Evolutionary conservation across 2,113 vertebrate genomes (phyloP).

Genomic region (Bos indicus): DNA sequence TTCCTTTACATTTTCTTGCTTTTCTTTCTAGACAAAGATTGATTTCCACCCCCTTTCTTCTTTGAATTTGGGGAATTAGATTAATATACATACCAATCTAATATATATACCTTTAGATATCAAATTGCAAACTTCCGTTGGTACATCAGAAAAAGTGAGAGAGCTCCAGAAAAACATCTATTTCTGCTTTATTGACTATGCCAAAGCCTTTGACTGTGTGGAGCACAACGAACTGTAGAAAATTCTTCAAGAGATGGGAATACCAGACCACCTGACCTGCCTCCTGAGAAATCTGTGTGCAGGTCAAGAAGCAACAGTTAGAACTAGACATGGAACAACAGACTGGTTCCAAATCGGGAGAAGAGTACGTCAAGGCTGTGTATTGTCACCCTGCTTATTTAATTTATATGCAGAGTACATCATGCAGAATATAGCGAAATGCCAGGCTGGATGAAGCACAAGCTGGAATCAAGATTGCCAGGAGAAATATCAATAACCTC

Average conservation of each 20-base stretch:
- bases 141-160: neutral
- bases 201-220: neutral
- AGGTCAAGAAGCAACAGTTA: neutral
- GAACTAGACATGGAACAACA: neutral
- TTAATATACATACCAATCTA: neutral
- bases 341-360: neutral
- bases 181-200: neutral
- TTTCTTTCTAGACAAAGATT: neutral
- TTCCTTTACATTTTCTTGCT: constrained; percentile 2
- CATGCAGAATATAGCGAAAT: neutral
- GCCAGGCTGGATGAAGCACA: neutral
- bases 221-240: neutral
- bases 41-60: neutral
- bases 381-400: neutral
- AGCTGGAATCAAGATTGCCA: neutral
- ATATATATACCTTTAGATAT: neutral
- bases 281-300: neutral
- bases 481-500: neutral
- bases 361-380: neutral
- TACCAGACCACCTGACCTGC: neutral
- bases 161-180: neutral
- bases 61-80: neutral
- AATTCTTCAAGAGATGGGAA: neutral
- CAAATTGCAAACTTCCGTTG: neutral
- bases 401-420: neutral